Conservation (phyloP, 2,113 vertebrate species). For the Burhinus oedicnemus region DNA sequence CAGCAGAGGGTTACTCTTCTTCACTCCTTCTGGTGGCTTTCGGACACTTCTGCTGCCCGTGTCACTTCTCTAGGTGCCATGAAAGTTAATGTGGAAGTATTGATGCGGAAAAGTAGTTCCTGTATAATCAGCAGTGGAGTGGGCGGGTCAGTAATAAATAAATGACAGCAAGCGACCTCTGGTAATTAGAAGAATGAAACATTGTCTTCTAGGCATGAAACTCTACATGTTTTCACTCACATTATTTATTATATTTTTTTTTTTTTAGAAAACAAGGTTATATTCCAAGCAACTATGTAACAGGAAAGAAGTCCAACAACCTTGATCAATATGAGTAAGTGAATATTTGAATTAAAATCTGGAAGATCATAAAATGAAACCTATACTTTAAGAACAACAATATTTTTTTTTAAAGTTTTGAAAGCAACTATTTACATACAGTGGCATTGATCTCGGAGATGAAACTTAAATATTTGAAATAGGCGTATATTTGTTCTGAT, state of each 20-base stretch:
- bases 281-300: slow-evolving; percentile 94
- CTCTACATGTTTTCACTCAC: neutral
- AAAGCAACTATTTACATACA: neutral
- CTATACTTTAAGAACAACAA: neutral
- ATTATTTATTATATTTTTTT: neutral
- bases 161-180: neutral
- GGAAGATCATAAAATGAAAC: neutral
- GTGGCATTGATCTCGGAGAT: neutral
- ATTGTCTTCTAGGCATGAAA: neutral
- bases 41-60: neutral
- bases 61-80: neutral
- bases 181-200: neutral
- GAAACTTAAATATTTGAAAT: neutral
- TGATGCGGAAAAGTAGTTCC: neutral
- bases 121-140: neutral
- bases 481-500: neutral
- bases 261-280: slow-evolving; percentile 87
- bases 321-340: slow-evolving; percentile 92
- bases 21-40: neutral
- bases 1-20: neutral
- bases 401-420: neutral
- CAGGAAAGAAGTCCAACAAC: slow-evolving; percentile 86
- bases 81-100: neutral
- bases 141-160: neutral
- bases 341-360: neutral